phyloP scores from a whole-genome alignment of 2,113 vertebrate genomes.

The Sceloporus undulatus region DNA sequence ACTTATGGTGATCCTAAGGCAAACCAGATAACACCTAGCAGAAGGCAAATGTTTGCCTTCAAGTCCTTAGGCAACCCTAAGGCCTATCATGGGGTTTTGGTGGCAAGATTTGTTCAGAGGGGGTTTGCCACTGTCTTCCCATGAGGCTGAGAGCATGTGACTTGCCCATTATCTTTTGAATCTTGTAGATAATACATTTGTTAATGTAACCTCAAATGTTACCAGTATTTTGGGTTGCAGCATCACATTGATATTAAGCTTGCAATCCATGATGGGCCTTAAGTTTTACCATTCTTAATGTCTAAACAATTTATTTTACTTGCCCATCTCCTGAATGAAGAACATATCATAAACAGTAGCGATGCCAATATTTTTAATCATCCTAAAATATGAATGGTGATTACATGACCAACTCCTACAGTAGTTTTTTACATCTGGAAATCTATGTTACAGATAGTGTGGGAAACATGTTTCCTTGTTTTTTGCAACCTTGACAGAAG shows the following conservation, averaged over 20 bases:
- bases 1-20: no score
- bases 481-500: not conserved
- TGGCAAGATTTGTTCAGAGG: no score
- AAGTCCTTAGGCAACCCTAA: no score
- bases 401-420: not conserved
- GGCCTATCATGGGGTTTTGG: no score
- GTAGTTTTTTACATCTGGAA: not conserved
- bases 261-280: not conserved
- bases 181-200: no score
- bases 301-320: not conserved
- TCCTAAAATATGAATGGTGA: not conserved
- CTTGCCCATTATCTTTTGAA: not conserved
- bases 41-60: no score
- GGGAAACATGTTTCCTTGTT: not conserved
- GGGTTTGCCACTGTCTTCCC: no score
- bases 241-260: not conserved
- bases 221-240: not conserved
- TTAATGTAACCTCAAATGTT: not conserved
- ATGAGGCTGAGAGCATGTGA: no score
- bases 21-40: no score
- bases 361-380: not conserved
- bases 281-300: not conserved
- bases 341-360: not conserved
- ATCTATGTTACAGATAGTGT: not conserved
- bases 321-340: not conserved